These are phyloP conservation scores for Eupithecia pulchellata DNA, from an alignment of 2,888 invertebrate genomes.

Conservation along the genomic window DNA sequence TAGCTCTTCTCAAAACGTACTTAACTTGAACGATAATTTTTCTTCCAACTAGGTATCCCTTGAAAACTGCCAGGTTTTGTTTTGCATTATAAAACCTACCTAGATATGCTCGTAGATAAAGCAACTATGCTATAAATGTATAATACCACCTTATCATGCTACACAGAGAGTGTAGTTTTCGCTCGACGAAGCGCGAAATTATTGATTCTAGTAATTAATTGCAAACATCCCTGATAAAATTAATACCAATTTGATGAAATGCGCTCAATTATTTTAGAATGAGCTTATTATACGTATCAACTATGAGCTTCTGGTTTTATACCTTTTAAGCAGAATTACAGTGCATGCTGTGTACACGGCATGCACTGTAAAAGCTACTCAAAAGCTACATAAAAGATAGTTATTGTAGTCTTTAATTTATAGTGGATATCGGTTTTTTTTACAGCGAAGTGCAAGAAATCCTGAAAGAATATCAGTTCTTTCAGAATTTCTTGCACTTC, in stretches of 20 bases:
- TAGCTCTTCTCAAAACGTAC: not conserved
- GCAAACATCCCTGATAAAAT: conserved; percentile 72
- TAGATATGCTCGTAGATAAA: not conserved
- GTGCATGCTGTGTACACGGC: no score
- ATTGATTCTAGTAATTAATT: conserved; percentile 81
- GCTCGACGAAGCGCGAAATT: conserved; percentile 74
- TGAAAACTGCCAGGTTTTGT: not conserved
- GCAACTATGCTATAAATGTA: not conserved
- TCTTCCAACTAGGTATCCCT: not conserved
- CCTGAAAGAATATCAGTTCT: no score
- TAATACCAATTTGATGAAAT: conserved; percentile 62
- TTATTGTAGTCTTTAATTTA: no score
- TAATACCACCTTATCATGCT: conserved; percentile 50
- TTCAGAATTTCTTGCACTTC: not conserved
- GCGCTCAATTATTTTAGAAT: conserved; percentile 19
- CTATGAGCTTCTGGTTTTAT: not conserved
- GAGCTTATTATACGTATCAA: not conserved
- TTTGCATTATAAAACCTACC: not conserved
- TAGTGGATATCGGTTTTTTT: not conserved
- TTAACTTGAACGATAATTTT: not conserved
- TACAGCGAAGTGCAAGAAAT: no score
- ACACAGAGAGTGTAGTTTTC: conserved; percentile 66
- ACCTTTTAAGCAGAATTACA: no score
- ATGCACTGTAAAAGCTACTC: no score
- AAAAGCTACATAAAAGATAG: no score